Evolutionary conservation across 2,113 vertebrate genomes (phyloP).

Genomic region (Arothron firmamentum): DNA sequence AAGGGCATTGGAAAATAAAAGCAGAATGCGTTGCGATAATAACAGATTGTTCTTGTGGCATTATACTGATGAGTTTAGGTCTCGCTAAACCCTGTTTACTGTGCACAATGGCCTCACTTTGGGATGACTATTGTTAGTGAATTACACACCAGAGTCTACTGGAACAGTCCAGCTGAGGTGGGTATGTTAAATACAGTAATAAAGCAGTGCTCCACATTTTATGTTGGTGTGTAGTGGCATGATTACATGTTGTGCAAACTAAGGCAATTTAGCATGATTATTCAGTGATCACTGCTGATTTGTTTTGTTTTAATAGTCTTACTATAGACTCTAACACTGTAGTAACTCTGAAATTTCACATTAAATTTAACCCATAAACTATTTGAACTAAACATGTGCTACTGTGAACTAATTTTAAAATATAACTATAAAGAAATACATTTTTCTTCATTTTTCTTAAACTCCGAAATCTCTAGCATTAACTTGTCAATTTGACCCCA

Average conservation of each 20-base stretch:
- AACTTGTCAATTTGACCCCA: no score
- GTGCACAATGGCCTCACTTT: slow-evolving; percentile 34
- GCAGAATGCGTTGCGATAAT: slow-evolving; percentile 48
- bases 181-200: slow-evolving; percentile 50
- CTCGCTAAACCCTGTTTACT: slow-evolving; percentile 49
- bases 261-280: slow-evolving; percentile 1
- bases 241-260: neutral
- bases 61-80: slow-evolving; percentile 44
- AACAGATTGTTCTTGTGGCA: slow-evolving; percentile 50
- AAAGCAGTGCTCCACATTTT: slow-evolving; percentile 75
- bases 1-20: slow-evolving; percentile 63
- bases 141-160: slow-evolving; percentile 30
- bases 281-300: neutral
- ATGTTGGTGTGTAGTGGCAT: slow-evolving; percentile 38
- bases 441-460: no score
- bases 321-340: no score
- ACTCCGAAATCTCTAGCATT: no score
- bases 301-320: no score
- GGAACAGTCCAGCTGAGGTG: slow-evolving; percentile 39
- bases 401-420: no score
- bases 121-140: slow-evolving; percentile 32
- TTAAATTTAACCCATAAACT: no score
- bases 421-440: no score
- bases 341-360: no score
- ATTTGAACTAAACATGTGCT: no score